A percentile compares a stretch with the other conserved stretches of the same genome.
These are phyloP conservation scores for Eilema caniola DNA, from an alignment of 2,888 invertebrate genomes.

Conservation along the genomic window DNA sequence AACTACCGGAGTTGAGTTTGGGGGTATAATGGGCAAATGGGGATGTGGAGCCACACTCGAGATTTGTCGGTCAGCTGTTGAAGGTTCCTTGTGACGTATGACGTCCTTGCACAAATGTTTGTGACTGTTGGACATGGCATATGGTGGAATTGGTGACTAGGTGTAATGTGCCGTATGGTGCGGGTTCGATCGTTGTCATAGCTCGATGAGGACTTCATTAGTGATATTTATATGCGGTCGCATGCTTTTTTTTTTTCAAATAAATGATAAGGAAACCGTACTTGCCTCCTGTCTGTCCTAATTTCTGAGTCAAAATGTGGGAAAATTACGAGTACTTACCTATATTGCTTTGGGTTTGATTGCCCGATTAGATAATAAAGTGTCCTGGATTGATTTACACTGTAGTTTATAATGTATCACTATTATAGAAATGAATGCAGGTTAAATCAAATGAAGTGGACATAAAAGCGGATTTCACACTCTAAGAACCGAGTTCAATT, in stretches of 20 bases:
- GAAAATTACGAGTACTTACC: background rate
- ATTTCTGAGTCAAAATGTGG: background rate
- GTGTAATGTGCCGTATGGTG: background rate
- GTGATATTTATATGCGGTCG: background rate
- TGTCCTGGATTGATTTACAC: background rate
- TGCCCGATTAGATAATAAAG: no score
- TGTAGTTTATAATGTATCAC: background rate
- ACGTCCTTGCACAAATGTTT: background rate
- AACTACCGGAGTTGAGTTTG: slow-evolving; percentile 37
- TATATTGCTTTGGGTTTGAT: background rate
- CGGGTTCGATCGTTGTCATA: slow-evolving; percentile 2
- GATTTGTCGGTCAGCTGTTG: slow-evolving; percentile 32
- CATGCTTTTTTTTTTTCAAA: background rate
- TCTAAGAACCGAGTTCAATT: no score
- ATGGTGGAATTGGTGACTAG: background rate
- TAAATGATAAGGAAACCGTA: background rate
- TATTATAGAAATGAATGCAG: background rate
- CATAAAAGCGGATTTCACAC: no score
- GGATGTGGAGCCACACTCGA: slow-evolving; percentile 7
- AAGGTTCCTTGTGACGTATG: background rate
- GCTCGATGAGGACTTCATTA: slow-evolving; percentile 1
- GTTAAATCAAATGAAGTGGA: no score
- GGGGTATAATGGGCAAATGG: slow-evolving; percentile 15
- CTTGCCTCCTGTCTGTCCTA: background rate
- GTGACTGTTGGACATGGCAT: background rate